Evolutionary conservation across 1,140 invertebrate species (phyloP).

Genomic region (Drosophila kepulauana): DNA sequence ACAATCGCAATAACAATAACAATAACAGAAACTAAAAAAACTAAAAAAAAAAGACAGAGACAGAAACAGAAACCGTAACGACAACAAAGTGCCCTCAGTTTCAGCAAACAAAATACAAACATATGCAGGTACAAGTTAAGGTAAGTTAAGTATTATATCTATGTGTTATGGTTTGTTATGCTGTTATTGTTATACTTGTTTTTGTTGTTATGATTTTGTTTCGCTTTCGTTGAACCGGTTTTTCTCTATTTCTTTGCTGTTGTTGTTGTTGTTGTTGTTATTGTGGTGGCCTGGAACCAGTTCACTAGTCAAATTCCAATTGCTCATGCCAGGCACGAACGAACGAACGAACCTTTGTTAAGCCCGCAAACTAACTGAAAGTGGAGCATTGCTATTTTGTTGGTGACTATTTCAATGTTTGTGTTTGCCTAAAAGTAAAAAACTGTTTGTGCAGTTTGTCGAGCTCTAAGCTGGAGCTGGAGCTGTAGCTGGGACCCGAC

Average conservation of each 20-base stretch:
- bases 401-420: constrained; percentile 29
- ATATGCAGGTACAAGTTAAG: constrained; percentile 4
- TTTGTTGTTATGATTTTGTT: constrained; percentile 22
- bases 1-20: not conserved
- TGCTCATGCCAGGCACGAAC: constrained; percentile 50
- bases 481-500: constrained; percentile 28
- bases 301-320: constrained; percentile 53
- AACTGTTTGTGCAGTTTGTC: constrained; percentile 5
- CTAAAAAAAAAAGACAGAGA: not conserved
- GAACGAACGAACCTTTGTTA: constrained; percentile 30
- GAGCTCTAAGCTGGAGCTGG: constrained; percentile 6
- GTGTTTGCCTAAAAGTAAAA: constrained; percentile 6
- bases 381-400: constrained; percentile 22
- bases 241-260: not conserved
- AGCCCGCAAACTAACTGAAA: constrained; percentile 27
- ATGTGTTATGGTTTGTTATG: constrained; percentile 45
- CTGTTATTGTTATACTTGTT: constrained; percentile 15
- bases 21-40: too few relatives aligned
- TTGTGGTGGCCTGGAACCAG: constrained; percentile 44
- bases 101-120: constrained; percentile 5
- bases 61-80: constrained; percentile 7
- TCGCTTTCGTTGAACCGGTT: constrained; percentile 60
- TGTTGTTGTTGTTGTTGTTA: not conserved
- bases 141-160: constrained; percentile 13
- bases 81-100: constrained; percentile 25